Evolutionary conservation across 1,140 invertebrate genomes (phyloP), one percentile per base, ranked within the genome.

Genomic region (Lordiphosa collinella): DNA sequence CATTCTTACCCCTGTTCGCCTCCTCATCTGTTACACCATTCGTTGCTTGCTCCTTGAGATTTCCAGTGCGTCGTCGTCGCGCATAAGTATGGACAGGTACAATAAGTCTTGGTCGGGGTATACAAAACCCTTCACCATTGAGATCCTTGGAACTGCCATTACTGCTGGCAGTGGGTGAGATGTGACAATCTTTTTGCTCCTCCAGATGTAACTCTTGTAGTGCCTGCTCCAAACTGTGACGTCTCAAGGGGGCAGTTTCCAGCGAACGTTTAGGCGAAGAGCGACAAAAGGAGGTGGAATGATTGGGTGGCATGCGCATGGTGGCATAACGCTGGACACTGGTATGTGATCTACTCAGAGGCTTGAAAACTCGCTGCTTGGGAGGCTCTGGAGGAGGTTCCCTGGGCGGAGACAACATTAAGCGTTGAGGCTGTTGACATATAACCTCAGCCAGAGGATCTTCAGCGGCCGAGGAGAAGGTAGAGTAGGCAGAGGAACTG

Each of bases 31-130:
- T 50, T 7, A 52, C 53, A n/a, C 49, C 43, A 16, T 22, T 68
- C 5, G 65, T 47, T 12, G 65, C 47, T 35, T 89, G 69, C 44
- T 89, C 88, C 38, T 73, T 78, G 41, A 93, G 88, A 90, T 93
- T 94, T 4, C 95, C 95, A n/a, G 95, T 96, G 53, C 94, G 91
- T 48, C 95, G 90, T 63, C 93, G 93, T 54, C 94, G 90, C 22
- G 94, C 95, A 88, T 96, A 96, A 2, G 95, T 95, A 90, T 96
- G 95, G 50, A 96, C 94, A 38, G 95, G 95, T 49, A 96, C 95
- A 72, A 96, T 95, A 54, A 96, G 91, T 82, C 95, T 94, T 10
- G 95, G 95, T 72, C 95, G 90, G 1, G 95, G 95, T 87, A 96
- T 96, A 36, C 92, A 91, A 89, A 96, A 96, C 62, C 94, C 93